Percentiles rank a stretch among this genome's conserved stretches.
Conservation (phyloP, 2,888 invertebrate genomes). For the Temnothorax unifasciatus region DNA sequence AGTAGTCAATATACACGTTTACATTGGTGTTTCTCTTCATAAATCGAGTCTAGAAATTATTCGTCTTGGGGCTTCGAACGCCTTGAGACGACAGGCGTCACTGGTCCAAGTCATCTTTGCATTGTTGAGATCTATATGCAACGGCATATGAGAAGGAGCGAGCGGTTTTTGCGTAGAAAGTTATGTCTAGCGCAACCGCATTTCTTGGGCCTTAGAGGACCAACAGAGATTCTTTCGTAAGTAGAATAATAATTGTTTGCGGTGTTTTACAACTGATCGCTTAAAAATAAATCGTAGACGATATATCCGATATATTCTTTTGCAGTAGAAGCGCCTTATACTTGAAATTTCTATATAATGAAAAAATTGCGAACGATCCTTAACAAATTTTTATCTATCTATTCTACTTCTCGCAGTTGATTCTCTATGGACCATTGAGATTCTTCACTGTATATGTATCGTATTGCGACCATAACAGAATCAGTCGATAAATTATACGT, state of each 20-base stretch:
- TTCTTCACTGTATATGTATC: not conserved
- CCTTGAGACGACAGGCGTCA: constrained; percentile 55
- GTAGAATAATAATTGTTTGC: constrained; percentile 1
- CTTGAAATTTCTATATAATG: not conserved
- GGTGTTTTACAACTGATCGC: not conserved
- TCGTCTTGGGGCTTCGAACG: constrained; percentile 50
- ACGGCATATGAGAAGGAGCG: constrained; percentile 9
- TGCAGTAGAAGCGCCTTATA: not conserved
- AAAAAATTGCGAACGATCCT: not conserved
- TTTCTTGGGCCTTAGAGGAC: constrained; percentile 4
- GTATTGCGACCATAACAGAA: constrained; percentile 16
- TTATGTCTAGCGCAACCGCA: not conserved
- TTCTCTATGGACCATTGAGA: not conserved
- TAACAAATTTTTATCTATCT: constrained; percentile 13
- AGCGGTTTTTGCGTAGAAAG: constrained; percentile 1
- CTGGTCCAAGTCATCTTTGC: constrained; percentile 65
- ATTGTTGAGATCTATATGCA: constrained; percentile 47
- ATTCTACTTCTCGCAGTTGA: not conserved
- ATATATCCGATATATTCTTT: not conserved
- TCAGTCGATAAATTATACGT: constrained; percentile 10
- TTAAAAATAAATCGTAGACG: constrained; percentile 8
- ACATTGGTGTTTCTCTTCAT: constrained; percentile 73
- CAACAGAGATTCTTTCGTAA: constrained; percentile 15
- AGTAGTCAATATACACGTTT: constrained; percentile 67
- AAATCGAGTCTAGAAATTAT: constrained; percentile 61